phyloP scores from a whole-genome alignment of 2,888 invertebrate genomes.

The Heliconius sara region DNA sequence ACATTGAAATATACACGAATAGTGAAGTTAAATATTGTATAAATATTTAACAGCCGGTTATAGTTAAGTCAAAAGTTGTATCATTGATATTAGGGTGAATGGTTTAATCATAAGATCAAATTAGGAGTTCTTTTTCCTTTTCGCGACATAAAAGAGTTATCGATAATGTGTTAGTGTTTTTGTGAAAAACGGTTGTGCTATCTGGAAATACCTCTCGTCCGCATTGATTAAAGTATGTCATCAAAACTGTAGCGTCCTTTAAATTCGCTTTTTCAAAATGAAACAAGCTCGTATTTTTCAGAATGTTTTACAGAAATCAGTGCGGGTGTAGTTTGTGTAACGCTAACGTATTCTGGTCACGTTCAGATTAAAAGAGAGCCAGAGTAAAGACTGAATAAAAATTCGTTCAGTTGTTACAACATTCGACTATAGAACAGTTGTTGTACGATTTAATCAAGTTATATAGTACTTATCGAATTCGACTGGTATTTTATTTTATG shows the following conservation, averaged over 20 bases:
- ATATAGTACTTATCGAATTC: slow-evolving; percentile 1
- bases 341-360: slow-evolving; percentile 22
- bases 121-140: too few relatives aligned
- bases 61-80: not conserved
- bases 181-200: not conserved
- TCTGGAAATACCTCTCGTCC: not conserved
- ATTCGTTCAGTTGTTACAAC: slow-evolving; percentile 23
- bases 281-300: slow-evolving; percentile 20
- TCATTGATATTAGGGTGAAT: not conserved
- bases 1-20: slow-evolving; percentile 50
- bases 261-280: slow-evolving; percentile 15
- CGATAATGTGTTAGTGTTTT: not conserved
- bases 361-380: slow-evolving; percentile 25
- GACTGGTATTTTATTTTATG: not conserved
- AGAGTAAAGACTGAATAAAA: slow-evolving; percentile 22
- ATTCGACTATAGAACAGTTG: slow-evolving; percentile 17
- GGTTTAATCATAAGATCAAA: not conserved
- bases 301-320: slow-evolving; percentile 19
- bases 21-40: slow-evolving; percentile 46
- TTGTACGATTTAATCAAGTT: slow-evolving; percentile 21
- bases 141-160: too few relatives aligned
- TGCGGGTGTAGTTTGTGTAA: slow-evolving; percentile 17
- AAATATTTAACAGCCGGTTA: not conserved
- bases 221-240: not conserved
- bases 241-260: slow-evolving; percentile 5